Evolutionary conservation across 2,113 vertebrate genomes (phyloP).

Genomic region (Xenopus laevis): DNA sequence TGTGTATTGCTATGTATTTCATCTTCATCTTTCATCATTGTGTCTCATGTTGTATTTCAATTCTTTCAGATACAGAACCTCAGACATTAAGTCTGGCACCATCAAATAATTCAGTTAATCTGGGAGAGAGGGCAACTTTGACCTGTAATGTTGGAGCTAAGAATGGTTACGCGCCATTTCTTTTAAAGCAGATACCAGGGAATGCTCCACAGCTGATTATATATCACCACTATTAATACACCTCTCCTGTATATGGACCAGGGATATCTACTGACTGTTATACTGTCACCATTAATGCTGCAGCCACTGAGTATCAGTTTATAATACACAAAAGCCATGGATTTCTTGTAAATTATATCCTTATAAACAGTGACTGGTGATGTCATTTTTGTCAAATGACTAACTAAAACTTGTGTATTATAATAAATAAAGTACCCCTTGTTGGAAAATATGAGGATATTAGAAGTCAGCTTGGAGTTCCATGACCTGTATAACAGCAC

Average conservation of each 20-base stretch:
- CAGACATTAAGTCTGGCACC: background rate
- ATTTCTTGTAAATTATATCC: too few species aligned
- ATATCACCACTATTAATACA: background rate
- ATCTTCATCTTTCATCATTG: too few species aligned
- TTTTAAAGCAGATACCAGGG: background rate
- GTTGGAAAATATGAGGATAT: too few species aligned
- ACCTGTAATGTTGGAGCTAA: background rate
- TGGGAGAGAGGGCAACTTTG: background rate
- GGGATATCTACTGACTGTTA: background rate
- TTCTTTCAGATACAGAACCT: background rate
- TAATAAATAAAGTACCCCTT: too few species aligned
- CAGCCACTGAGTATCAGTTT: background rate
- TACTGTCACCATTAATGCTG: background rate
- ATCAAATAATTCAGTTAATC: background rate
- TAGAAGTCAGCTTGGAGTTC: too few species aligned
- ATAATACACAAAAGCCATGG: too few species aligned
- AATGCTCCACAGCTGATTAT: background rate
- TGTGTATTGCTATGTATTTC: background rate
- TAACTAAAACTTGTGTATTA: too few species aligned
- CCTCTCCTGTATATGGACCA: constrained; percentile 16
- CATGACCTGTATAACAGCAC: too few species aligned
- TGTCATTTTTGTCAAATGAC: too few species aligned
- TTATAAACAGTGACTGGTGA: too few species aligned
- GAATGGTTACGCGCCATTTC: too few species aligned
- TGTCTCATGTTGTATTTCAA: background rate